Percentiles rank a stretch among this genome's conserved stretches.
Evolutionary conservation across 2,113 vertebrate genomes (phyloP).

Genomic region (Silurus meridionalis): DNA sequence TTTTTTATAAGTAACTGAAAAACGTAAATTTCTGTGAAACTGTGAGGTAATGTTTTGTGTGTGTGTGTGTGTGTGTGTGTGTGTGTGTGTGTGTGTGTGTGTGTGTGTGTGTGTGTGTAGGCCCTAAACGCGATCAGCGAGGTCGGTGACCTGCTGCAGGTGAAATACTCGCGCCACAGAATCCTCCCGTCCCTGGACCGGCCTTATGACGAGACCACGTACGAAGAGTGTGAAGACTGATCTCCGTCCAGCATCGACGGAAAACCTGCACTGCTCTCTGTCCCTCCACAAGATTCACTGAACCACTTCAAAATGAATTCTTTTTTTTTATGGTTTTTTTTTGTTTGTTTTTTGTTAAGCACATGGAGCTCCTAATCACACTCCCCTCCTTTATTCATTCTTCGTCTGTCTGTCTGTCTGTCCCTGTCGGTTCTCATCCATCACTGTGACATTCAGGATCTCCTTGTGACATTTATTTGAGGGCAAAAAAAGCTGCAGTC

Average conservation of each 20-base stretch:
- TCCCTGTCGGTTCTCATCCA: slow-evolving; percentile 9
- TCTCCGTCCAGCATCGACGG: slow-evolving; percentile 11
- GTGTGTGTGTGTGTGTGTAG: slow-evolving; percentile 59
- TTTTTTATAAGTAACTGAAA: background rate
- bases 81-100: background rate
- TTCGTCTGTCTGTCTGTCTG: background rate
- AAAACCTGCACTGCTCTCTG: slow-evolving; percentile 51
- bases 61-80: background rate
- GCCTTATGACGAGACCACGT: slow-evolving; percentile 81
- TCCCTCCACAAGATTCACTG: slow-evolving; percentile 18
- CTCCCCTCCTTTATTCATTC: background rate
- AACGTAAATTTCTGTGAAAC: background rate
- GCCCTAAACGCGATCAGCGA: slow-evolving; percentile 80
- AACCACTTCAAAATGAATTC: slow-evolving; percentile 48
- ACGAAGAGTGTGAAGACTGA: slow-evolving; percentile 87
- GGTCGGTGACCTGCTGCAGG: slow-evolving; percentile 81
- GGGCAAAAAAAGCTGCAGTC: background rate
- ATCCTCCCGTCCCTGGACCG: slow-evolving; percentile 78
- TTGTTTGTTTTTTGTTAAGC: slow-evolving; percentile 38
- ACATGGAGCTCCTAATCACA: slow-evolving; percentile 37
- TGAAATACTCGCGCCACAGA: slow-evolving; percentile 82
- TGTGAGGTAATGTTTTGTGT: background rate
- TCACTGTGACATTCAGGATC: slow-evolving; percentile 31
- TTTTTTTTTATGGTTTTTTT: background rate
- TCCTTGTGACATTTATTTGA: slow-evolving; percentile 42